Percentiles rank a stretch among this genome's conserved stretches.
These are phyloP conservation scores for Dryobates pubescens DNA, from an alignment of 2,797 vertebrate species.

Conservation along the genomic window DNA sequence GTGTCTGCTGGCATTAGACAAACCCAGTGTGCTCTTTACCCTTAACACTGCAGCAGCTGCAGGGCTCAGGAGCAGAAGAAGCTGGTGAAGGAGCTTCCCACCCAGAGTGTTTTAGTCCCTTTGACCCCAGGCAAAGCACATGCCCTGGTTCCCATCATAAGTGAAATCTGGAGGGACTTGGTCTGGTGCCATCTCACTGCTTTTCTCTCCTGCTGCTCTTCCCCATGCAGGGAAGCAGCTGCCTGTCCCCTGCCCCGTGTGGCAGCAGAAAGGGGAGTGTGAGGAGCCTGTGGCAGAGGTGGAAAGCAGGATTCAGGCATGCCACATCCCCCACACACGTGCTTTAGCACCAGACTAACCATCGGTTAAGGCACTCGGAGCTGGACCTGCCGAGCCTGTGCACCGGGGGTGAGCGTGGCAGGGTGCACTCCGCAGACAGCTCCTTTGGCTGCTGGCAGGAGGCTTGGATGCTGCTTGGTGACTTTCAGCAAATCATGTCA, in stretches of 20 bases:
- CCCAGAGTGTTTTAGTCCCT: no score
- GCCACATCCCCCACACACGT: fast-evolving
- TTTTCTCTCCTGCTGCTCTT: neutral
- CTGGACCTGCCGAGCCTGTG: neutral
- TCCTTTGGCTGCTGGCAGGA: neutral
- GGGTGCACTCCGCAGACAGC: neutral
- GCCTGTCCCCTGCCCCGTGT: neutral
- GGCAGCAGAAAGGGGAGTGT: neutral
- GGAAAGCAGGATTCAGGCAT: neutral
- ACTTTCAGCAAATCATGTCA: neutral
- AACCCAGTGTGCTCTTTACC: no score
- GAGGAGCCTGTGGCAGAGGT: neutral
- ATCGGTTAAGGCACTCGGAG: fast-evolving
- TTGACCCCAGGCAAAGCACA: no score
- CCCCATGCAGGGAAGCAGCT: no score
- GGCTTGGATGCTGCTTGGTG: neutral
- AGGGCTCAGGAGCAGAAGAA: no score
- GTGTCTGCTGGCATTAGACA: no score
- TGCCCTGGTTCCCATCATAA: neutral
- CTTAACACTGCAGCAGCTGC: no score
- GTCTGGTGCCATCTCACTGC: neutral
- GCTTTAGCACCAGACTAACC: neutral
- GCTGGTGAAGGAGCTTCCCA: no score
- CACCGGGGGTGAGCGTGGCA: no score
- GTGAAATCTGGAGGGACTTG: neutral